A percentile compares a stretch with the other conserved stretches of the same genome.
Conservation (phyloP, 2,113 vertebrate species). For the Myotis yumanensis region DNA sequence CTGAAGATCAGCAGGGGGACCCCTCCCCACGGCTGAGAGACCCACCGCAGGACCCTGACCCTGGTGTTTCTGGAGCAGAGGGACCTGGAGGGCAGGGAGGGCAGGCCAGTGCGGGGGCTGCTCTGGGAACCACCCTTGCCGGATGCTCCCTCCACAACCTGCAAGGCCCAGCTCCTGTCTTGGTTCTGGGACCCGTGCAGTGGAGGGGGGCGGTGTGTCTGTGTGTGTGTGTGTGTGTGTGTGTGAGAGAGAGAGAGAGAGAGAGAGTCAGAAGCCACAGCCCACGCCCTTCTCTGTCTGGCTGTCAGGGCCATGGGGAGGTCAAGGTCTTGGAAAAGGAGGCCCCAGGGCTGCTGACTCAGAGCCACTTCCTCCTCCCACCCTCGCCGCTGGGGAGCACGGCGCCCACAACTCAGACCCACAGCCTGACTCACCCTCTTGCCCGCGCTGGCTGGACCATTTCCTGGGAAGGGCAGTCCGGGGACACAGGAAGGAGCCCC, state of each 20-base stretch:
- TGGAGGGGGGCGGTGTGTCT: neutral
- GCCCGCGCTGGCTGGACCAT: neutral
- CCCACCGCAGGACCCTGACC: too few relatives aligned
- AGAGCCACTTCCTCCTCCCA: neutral
- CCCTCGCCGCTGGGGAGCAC: neutral
- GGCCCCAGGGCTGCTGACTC: neutral
- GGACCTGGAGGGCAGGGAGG: too few relatives aligned
- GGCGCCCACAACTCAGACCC: neutral
- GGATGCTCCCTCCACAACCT: neutral
- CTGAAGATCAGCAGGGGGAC: too few relatives aligned
- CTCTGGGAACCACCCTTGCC: neutral
- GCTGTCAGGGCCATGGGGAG: neutral
- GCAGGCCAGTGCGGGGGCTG: neutral
- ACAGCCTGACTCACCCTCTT: neutral
- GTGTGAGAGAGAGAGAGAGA: too few relatives aligned
- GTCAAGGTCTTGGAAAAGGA: neutral
- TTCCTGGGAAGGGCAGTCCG: neutral
- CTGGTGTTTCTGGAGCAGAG: neutral
- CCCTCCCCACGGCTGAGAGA: neutral
- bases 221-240: neutral
- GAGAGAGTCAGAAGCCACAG: neutral
- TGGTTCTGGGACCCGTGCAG: neutral
- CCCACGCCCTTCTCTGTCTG: neutral
- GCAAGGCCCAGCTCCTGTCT: neutral
- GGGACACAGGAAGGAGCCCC: neutral